A percentile compares a stretch with the other conserved stretches of the same genome.
These are phyloP conservation scores for Athrips mouffetella DNA, from an alignment of 2,888 invertebrate species.

Conservation along the genomic window DNA sequence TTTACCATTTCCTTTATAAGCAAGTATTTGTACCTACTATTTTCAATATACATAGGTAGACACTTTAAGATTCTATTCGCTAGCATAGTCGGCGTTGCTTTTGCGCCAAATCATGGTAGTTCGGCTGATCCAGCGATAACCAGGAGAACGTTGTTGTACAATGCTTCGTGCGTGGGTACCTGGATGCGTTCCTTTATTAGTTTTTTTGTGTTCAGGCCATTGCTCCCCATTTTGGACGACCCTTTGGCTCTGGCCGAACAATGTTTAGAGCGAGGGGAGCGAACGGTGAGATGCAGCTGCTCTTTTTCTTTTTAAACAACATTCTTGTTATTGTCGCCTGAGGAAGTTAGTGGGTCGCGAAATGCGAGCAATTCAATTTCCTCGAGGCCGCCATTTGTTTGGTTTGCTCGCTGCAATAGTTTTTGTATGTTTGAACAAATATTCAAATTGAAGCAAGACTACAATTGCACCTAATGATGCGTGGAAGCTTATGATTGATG, in stretches of 20 bases:
- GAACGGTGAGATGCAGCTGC: conserved; percentile 69
- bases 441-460: not conserved
- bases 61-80: not conserved
- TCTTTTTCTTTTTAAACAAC: conserved; percentile 57
- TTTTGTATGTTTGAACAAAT: not conserved
- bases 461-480: conserved; percentile 6
- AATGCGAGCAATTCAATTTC: conserved; percentile 37
- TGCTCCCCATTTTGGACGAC: conserved; percentile 69
- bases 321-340: conserved; percentile 44
- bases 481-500: conserved; percentile 6
- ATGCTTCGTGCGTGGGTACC: conserved; percentile 55
- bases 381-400: conserved; percentile 11
- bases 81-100: conserved; percentile 1
- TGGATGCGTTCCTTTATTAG: conserved; percentile 59
- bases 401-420: not conserved
- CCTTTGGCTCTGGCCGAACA: conserved; percentile 68
- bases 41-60: too few relatives aligned
- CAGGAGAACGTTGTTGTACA: conserved; percentile 29
- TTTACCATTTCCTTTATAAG: not conserved
- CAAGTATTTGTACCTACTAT: too few relatives aligned
- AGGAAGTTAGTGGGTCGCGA: conserved; percentile 53
- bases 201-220: conserved; percentile 56
- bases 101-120: conserved; percentile 12
- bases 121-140: conserved; percentile 28
- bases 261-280: conserved; percentile 67